These are phyloP conservation scores for Syritta pipiens DNA, from an alignment of 2,888 invertebrate genomes.

Conservation along the genomic window DNA sequence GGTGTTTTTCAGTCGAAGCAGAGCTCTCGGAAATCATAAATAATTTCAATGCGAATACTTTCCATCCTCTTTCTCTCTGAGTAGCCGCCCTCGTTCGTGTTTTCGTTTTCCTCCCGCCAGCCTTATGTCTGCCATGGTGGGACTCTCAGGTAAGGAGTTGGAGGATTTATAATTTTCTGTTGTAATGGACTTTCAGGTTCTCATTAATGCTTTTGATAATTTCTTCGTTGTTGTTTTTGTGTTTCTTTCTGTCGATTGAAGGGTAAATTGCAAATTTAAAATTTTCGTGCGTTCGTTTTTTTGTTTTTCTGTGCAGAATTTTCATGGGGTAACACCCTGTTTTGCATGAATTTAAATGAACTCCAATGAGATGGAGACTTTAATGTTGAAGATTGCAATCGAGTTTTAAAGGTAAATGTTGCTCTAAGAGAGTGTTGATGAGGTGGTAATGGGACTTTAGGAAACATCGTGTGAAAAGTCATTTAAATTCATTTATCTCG, in stretches of 20 bases:
- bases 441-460: no score
- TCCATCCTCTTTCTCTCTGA: neutral
- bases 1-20: slow-evolving; percentile 1
- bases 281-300: neutral
- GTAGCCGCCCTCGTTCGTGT: no score
- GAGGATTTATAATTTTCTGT: slow-evolving; percentile 48
- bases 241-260: neutral
- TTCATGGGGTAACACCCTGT: slow-evolving; percentile 50
- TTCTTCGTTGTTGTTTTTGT: slow-evolving; percentile 12
- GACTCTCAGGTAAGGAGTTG: slow-evolving; percentile 12
- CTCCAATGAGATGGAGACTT: slow-evolving; percentile 38
- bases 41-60: slow-evolving; percentile 30
- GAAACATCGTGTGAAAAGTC: no score
- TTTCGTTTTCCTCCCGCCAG: neutral
- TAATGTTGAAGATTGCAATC: no score
- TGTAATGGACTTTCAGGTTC: slow-evolving; percentile 60
- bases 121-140: neutral
- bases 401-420: no score
- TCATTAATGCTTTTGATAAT: slow-evolving; percentile 51
- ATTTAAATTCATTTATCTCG: no score
- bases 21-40: slow-evolving; percentile 21
- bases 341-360: slow-evolving; percentile 52
- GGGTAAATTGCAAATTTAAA: neutral
- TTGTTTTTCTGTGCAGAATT: slow-evolving; percentile 8
- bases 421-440: no score